These are phyloP conservation scores for Salvator merianae DNA, from an alignment of 2,113 vertebrate genomes.

Conservation along the genomic window DNA sequence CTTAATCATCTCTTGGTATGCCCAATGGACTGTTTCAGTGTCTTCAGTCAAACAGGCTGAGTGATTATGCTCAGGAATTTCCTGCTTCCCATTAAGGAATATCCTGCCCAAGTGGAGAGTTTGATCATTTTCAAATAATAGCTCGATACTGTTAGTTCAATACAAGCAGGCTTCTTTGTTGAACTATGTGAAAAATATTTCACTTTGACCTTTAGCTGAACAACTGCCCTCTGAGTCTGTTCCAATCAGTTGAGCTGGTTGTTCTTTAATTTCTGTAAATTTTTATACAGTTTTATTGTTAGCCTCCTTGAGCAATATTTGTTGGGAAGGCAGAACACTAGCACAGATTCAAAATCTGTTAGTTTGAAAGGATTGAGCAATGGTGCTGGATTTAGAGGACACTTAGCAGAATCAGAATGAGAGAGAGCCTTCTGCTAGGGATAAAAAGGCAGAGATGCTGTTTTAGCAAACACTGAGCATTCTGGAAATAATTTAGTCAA, in stretches of 20 bases:
- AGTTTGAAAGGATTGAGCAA: neutral
- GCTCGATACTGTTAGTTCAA: conserved; percentile 5
- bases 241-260: neutral
- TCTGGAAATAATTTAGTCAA: neutral
- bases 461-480: neutral
- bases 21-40: conserved; percentile 51
- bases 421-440: neutral
- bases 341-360: neutral
- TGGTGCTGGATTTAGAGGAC: neutral
- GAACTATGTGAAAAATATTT: neutral
- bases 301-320: neutral
- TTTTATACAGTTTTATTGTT: neutral
- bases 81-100: conserved; percentile 56
- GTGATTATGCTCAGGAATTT: conserved; percentile 61
- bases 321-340: neutral
- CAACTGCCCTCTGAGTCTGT: neutral
- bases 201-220: neutral
- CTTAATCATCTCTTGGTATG: conserved; percentile 52
- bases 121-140: neutral
- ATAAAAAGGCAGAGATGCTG: neutral
- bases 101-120: conserved; percentile 7
- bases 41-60: conserved; percentile 55
- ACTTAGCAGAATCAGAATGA: neutral
- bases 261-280: neutral
- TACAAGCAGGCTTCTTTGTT: neutral